These are phyloP conservation scores for Dyspetes luteomarginatus DNA, from an alignment of 2,888 invertebrate genomes.

Conservation along the genomic window DNA sequence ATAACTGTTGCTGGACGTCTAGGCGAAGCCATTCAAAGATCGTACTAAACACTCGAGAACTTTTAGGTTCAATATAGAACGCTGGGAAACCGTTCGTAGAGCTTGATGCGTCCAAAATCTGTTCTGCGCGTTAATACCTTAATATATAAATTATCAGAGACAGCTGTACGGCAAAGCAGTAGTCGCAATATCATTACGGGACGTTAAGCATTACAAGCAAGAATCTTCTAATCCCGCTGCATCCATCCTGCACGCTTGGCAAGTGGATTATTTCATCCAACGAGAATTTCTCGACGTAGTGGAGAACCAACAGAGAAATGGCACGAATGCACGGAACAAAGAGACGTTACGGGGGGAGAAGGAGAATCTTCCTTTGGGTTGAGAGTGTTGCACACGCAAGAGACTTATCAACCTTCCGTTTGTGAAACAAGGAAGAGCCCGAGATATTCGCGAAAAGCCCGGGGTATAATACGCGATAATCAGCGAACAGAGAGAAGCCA, in stretches of 20 bases:
- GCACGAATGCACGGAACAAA: not conserved
- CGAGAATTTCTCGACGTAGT: conserved; percentile 40
- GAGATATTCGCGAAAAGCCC: conserved; percentile 52
- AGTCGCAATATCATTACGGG: conserved; percentile 17
- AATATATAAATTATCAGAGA: conserved; percentile 34
- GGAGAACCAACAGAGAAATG: conserved; percentile 4
- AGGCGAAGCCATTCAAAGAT: not conserved
- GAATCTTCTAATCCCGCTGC: conserved; percentile 58
- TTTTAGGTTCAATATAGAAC: no score
- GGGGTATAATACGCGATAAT: conserved; percentile 60
- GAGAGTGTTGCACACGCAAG: not conserved
- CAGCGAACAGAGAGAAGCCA: conserved; percentile 52
- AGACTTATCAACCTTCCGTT: conserved; percentile 45
- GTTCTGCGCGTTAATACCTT: conserved; percentile 2
- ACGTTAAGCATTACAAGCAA: conserved; percentile 54
- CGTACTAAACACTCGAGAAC: not conserved
- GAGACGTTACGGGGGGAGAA: not conserved
- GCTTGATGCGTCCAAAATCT: not conserved
- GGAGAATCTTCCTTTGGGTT: conserved; percentile 7
- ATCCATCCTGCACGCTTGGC: conserved; percentile 10
- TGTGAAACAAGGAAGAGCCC: conserved; percentile 31
- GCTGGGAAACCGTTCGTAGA: not conserved
- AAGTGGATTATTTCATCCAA: conserved; percentile 53
- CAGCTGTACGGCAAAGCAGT: conserved; percentile 23
- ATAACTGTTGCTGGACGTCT: no score